Conservation (phyloP, 2,888 invertebrate genomes). For the Pocota personata region DNA sequence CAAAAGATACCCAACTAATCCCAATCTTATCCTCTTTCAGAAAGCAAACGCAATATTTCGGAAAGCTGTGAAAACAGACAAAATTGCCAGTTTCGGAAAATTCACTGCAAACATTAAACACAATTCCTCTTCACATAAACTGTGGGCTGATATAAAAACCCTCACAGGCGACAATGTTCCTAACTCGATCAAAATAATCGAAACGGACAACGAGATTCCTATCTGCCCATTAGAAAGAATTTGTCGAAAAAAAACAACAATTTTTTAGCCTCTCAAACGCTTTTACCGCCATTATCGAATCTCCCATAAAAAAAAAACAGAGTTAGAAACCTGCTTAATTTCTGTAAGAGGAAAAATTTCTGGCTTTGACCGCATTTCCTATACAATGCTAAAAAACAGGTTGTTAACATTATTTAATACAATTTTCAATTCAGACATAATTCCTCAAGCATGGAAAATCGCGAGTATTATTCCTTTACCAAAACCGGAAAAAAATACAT, state of each 20-base stretch:
- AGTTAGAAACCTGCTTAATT: too few relatives aligned
- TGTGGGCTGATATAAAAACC: slow-evolving; percentile 43
- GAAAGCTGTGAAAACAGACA: neutral
- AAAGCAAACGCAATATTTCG: neutral
- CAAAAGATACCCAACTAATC: neutral
- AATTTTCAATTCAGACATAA: neutral
- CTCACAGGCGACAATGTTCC: slow-evolving; percentile 12
- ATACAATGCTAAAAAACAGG: neutral
- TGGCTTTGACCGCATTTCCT: too few relatives aligned
- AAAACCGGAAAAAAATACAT: slow-evolving; percentile 6
- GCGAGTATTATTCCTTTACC: slow-evolving; percentile 5
- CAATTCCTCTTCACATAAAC: neutral
- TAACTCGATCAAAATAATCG: slow-evolving; percentile 9
- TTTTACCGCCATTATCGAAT: too few relatives aligned
- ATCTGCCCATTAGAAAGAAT: too few relatives aligned
- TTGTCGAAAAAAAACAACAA: neutral
- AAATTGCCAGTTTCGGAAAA: slow-evolving; percentile 6
- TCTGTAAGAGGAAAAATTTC: slow-evolving; percentile 6
- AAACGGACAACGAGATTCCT: neutral
- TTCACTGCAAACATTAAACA: slow-evolving; percentile 36
- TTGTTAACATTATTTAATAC: neutral
- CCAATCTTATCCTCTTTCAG: neutral
- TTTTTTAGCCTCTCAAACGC: too few relatives aligned
- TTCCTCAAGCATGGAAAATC: slow-evolving; percentile 36
- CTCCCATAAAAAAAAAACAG: too few relatives aligned